These are phyloP conservation scores for Chydorus sphaericus DNA, from an alignment of 2,888 invertebrate genomes.

Conservation along the genomic window DNA sequence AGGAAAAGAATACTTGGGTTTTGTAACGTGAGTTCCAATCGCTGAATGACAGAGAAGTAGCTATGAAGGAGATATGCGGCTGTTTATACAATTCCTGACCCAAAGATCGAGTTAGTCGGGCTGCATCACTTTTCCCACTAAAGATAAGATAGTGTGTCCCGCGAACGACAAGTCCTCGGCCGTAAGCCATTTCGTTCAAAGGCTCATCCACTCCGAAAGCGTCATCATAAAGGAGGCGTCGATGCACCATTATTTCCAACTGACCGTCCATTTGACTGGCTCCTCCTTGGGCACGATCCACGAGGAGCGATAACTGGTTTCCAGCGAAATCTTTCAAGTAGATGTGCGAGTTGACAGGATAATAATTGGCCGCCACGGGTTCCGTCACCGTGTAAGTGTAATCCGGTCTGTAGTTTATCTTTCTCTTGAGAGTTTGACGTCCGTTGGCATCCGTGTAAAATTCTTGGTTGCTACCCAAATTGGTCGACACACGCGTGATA, in stretches of 20 bases:
- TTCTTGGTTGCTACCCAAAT: conserved; percentile 22
- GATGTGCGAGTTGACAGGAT: conserved; percentile 37
- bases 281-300: conserved; percentile 68
- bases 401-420: conserved; percentile 28
- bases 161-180: conserved; percentile 36
- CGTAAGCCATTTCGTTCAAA: conserved; percentile 43
- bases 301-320: conserved; percentile 24
- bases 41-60: not conserved
- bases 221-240: conserved; percentile 51
- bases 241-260: conserved; percentile 64
- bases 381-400: conserved; percentile 32
- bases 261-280: conserved; percentile 55
- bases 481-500: conserved; percentile 31
- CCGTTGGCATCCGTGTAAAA: conserved; percentile 44
- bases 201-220: conserved; percentile 54
- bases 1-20: conserved; percentile 30
- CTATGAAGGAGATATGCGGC: not conserved
- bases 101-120: conserved; percentile 32
- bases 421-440: conserved; percentile 29
- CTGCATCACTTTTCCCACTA: conserved; percentile 23
- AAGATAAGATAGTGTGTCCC: conserved; percentile 36
- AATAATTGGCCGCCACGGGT: conserved; percentile 37
- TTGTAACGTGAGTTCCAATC: conserved; percentile 25
- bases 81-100: not conserved
- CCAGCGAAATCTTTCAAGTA: conserved; percentile 23